Conservation (phyloP, 2,888 invertebrate genomes). For the Nematopogon swammerdamellus region DNA sequence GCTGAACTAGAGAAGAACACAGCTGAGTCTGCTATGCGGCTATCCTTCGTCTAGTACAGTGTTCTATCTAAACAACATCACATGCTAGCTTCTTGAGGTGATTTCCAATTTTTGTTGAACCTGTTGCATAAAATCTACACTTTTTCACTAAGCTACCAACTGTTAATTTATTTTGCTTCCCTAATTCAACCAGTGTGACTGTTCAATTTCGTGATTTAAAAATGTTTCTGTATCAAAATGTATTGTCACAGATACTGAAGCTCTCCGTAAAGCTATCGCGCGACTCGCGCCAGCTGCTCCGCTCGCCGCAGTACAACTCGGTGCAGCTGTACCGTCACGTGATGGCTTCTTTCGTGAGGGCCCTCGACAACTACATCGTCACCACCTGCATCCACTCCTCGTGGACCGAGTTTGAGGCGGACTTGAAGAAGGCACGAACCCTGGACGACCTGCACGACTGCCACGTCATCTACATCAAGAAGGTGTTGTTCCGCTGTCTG, state of each 20-base stretch:
- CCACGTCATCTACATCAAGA: conserved; percentile 72
- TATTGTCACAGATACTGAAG: conserved; percentile 56
- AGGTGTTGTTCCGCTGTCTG: conserved; percentile 70
- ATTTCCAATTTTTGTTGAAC: too few relatives aligned
- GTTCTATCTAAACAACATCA: too few relatives aligned
- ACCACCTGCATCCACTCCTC: conserved; percentile 72
- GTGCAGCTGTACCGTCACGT: conserved; percentile 70
- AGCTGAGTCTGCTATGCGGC: too few relatives aligned
- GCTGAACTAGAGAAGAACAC: too few relatives aligned
- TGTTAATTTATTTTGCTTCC: too few relatives aligned
- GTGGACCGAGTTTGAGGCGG: conserved; percentile 71
- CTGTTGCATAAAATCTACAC: too few relatives aligned
- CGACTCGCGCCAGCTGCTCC: conserved; percentile 42
- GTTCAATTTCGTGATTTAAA: too few relatives aligned
- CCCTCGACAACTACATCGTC: conserved; percentile 73
- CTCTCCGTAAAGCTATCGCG: conserved; percentile 49
- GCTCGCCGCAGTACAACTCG: conserved; percentile 66
- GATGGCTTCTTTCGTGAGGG: conserved; percentile 73
- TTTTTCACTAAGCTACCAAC: too few relatives aligned
- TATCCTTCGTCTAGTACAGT: too few relatives aligned
- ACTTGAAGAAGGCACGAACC: conserved; percentile 60
- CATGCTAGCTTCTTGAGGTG: too few relatives aligned
- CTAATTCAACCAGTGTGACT: too few relatives aligned
- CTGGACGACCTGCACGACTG: conserved; percentile 71
- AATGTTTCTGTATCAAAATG: too few relatives aligned